Evolutionary conservation across 2,797 vertebrate genomes (phyloP).

Genomic region (Tenualosa ilisha): DNA sequence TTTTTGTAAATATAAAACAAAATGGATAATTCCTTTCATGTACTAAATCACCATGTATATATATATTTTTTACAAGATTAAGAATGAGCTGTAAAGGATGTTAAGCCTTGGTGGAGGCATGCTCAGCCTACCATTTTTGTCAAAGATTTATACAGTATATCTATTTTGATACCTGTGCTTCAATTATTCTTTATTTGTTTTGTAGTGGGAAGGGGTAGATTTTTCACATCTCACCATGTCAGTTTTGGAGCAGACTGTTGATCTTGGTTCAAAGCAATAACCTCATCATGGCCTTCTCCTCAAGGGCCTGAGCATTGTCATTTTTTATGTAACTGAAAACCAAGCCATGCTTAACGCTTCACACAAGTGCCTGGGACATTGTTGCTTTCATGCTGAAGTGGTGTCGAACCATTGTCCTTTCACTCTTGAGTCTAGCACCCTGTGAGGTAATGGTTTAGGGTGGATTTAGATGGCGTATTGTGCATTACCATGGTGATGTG

Average conservation of each 20-base stretch:
- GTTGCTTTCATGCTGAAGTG: conserved; percentile 8
- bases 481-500: conserved; percentile 31
- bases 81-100: no score
- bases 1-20: no score
- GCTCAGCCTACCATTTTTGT: no score
- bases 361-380: neutral
- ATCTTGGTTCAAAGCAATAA: neutral
- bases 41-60: no score
- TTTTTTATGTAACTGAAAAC: neutral
- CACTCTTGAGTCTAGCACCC: neutral
- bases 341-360: neutral
- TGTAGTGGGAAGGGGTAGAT: neutral
- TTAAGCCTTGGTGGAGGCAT: no score
- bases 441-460: conserved; percentile 1
- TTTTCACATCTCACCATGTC: no score
- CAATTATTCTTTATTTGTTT: neutral
- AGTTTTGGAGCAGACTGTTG: neutral
- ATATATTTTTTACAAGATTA: no score
- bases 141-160: no score
- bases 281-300: neutral
- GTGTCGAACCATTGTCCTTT: neutral
- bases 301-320: neutral
- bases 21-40: no score
- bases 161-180: no score
- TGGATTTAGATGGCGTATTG: conserved; percentile 35